A percentile compares a stretch with the other conserved stretches of the same genome.
Evolutionary conservation across 2,888 invertebrate genomes (phyloP).

Genomic region (Drosophila melanosoma): DNA sequence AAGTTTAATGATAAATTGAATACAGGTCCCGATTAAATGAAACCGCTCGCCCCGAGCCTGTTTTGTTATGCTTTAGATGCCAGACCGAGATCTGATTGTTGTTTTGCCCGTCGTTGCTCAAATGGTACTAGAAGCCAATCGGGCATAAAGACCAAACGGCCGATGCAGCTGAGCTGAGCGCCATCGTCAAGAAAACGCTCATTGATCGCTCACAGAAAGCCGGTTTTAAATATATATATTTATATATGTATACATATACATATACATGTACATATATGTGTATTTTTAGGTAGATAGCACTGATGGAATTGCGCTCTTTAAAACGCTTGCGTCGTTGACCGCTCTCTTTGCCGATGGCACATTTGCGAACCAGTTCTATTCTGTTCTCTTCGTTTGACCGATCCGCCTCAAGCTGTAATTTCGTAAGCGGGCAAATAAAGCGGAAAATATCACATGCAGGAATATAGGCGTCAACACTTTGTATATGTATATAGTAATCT

Average conservation of each 20-base stretch:
- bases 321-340: slow-evolving; percentile 11
- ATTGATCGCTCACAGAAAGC: slow-evolving; percentile 49
- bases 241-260: background rate
- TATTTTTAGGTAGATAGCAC: background rate
- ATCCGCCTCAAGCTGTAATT: slow-evolving; percentile 15
- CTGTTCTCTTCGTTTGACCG: slow-evolving; percentile 36
- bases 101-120: slow-evolving; percentile 77
- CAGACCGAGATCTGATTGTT: slow-evolving; percentile 65
- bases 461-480: slow-evolving; percentile 13
- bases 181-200: slow-evolving; percentile 37
- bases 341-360: slow-evolving; percentile 36
- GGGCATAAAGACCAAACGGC: slow-evolving; percentile 77
- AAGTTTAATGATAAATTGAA: slow-evolving; percentile 34
- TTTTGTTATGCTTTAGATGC: slow-evolving; percentile 28
- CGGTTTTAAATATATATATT: slow-evolving; percentile 47
- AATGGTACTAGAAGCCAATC: slow-evolving; percentile 83
- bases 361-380: slow-evolving; percentile 30
- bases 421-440: slow-evolving; percentile 8
- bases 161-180: slow-evolving; percentile 51
- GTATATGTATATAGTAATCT: background rate
- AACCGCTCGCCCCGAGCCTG: slow-evolving; percentile 42
- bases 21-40: slow-evolving; percentile 45
- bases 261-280: background rate
- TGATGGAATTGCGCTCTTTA: slow-evolving; percentile 30
- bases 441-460: slow-evolving; percentile 4